Percentiles rank a stretch among this genome's conserved stretches.
Evolutionary conservation across 23 tunicate species (phyloP).

Genomic region (Styela plicata): DNA sequence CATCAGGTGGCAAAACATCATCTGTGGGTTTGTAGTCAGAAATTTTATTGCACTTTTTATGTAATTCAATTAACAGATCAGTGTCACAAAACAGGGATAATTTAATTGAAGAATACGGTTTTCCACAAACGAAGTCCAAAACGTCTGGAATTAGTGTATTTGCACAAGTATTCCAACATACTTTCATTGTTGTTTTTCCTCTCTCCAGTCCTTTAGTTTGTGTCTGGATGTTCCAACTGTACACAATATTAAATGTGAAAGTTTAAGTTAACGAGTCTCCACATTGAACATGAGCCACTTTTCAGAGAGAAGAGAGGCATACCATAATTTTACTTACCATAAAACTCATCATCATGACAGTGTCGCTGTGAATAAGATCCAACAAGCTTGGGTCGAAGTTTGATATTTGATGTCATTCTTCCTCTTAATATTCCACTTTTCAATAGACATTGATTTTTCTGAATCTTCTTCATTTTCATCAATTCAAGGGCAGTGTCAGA

Average conservation of each 20-base stretch:
- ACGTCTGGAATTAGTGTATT: not conserved
- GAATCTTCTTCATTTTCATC: constrained; percentile 32
- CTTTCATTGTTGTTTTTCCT: not conserved
- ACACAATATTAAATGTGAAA: too few relatives aligned
- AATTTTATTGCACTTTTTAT: not conserved
- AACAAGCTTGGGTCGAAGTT: constrained; percentile 48
- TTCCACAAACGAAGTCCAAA: constrained; percentile 24
- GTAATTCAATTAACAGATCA: constrained; percentile 16
- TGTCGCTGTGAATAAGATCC: constrained; percentile 42
- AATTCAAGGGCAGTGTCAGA: not conserved
- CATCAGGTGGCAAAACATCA: not conserved
- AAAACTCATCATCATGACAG: not conserved
- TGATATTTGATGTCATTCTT: constrained; percentile 38
- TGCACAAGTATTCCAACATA: not conserved
- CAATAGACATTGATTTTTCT: constrained; percentile 42
- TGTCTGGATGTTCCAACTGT: too few relatives aligned
- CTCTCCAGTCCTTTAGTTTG: not conserved
- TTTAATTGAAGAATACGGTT: constrained; percentile 32
- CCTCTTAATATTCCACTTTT: constrained; percentile 36
- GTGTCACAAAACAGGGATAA: constrained; percentile 67
- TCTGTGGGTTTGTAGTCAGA: not conserved
- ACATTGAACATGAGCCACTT: too few relatives aligned
- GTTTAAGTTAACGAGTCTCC: too few relatives aligned
- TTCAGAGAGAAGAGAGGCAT: too few relatives aligned
- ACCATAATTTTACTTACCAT: too few relatives aligned